phyloP scores from a whole-genome alignment of 2,888 invertebrate species.

The Byasa hedistus region DNA sequence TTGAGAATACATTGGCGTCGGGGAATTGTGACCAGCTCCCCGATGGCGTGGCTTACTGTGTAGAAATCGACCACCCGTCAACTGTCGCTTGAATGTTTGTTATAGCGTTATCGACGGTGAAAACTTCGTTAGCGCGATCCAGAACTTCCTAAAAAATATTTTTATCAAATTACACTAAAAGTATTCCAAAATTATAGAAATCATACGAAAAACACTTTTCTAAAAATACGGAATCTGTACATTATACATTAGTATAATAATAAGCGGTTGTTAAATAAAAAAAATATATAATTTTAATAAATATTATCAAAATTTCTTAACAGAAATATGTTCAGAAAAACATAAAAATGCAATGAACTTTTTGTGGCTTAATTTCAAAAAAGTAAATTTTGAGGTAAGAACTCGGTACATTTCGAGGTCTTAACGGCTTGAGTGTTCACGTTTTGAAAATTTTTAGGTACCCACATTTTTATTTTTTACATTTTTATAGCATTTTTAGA shows the following conservation, averaged over 20 bases:
- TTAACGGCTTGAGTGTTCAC: no score
- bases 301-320: not conserved
- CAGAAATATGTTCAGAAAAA: not conserved
- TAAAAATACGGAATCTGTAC: not conserved
- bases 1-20: conserved; percentile 51
- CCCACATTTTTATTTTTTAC: conserved; percentile 7
- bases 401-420: not conserved
- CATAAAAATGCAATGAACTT: not conserved
- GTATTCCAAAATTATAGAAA: not conserved
- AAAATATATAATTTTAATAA: not conserved
- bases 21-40: conserved; percentile 58
- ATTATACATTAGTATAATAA: not conserved
- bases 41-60: conserved; percentile 60
- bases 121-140: conserved; percentile 53
- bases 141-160: conserved; percentile 32
- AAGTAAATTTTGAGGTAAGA: not conserved
- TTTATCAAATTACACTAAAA: not conserved
- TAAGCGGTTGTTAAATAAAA: not conserved
- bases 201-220: not conserved
- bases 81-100: not conserved
- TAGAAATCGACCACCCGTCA: conserved; percentile 62
- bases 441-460: not conserved
- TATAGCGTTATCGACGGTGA: conserved; percentile 25
- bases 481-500: no score
- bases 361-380: not conserved